These are phyloP conservation scores for Ormyrus nitidulus DNA, from an alignment of 2,888 invertebrate species.

Conservation along the genomic window DNA sequence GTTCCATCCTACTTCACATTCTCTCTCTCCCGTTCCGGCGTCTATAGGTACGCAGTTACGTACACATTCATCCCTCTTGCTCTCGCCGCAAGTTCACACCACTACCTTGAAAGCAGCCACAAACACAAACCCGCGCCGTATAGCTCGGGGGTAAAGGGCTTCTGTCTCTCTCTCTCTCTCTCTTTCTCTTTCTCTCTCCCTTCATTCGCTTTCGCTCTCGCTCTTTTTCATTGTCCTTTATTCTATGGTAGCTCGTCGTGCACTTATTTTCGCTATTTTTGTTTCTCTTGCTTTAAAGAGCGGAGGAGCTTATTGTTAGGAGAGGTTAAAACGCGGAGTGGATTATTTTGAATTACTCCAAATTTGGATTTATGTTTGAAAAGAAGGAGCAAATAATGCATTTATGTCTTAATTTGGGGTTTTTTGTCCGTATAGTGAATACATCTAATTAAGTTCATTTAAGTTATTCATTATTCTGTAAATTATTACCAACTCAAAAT, in stretches of 20 bases:
- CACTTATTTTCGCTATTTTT: conserved; percentile 42
- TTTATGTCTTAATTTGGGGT: too few species aligned
- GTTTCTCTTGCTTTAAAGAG: conserved; percentile 11
- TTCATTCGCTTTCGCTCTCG: conserved; percentile 1
- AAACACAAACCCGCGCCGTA: not conserved
- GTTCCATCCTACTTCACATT: conserved; percentile 9
- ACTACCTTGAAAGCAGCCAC: conserved; percentile 15
- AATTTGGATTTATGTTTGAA: too few species aligned
- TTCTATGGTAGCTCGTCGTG: conserved; percentile 13
- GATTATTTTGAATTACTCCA: conserved; percentile 22
- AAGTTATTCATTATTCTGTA: too few species aligned
- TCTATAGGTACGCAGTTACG: not conserved
- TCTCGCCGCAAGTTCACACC: conserved; percentile 42
- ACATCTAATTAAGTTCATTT: too few species aligned
- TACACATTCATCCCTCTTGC: conserved; percentile 18
- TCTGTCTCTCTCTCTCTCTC: not conserved
- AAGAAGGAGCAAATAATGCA: too few species aligned
- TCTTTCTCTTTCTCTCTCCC: conserved; percentile 5
- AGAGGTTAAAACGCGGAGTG: conserved; percentile 22
- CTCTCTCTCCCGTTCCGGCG: not conserved
- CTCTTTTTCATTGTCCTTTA: conserved; percentile 32
- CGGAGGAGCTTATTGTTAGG: conserved; percentile 17
- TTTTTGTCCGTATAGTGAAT: too few species aligned
- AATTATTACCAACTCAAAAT: too few species aligned
- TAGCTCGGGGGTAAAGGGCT: not conserved